Evolutionary conservation across 1,140 invertebrate species (phyloP), one percentile per base, ranked within the genome.

Genomic region (Caenorhabditis briggsae): DNA sequence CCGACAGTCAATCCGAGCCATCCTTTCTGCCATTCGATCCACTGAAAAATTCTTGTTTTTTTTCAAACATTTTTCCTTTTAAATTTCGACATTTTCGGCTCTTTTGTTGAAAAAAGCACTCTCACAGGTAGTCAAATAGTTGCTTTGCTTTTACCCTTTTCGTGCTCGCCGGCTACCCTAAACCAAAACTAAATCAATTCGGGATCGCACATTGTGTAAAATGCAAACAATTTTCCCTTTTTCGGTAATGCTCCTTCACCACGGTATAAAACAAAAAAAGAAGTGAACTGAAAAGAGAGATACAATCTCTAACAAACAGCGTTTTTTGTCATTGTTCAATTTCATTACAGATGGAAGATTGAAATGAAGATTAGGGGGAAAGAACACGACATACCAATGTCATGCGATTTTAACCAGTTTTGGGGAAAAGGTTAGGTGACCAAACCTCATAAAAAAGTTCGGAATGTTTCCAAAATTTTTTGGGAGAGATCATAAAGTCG

Each of bases 11-110:
- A 12, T 23, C 48, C 74, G 6, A 87, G 48, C 65, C 65, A 82
- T 82, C 82, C 82, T 43, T 70, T 74, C 48, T 84, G 82, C 61
- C 61, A 87, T 33, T 84, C 46, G 20, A 87, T 46, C 86, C 86
- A 87, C 86, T 87, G 82, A 83, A 87, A 87, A 70, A 53, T 16
- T 46, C 9, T n/a, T 11, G 20, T 23, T 9, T 46, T 12, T 18
- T 59, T 25, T 46, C 1, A 61, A 58, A 2, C 5, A 23, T 48
- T 2, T 25, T 84, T 16, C 12, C 18, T 33, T 33, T 33, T 33
- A 33, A 33, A 33, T 33, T 33, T 3, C 20, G 23, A n/a, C 16
- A 65, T 70, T 84, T 70, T 84, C 46, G 58, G 46, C 25, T 70
- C 33, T 3, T 3, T 3, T 70, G 64, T 65, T 84, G 46, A 65